Evolutionary conservation across 2,888 invertebrate genomes (phyloP).

Genomic region (Belgica antarctica): DNA sequence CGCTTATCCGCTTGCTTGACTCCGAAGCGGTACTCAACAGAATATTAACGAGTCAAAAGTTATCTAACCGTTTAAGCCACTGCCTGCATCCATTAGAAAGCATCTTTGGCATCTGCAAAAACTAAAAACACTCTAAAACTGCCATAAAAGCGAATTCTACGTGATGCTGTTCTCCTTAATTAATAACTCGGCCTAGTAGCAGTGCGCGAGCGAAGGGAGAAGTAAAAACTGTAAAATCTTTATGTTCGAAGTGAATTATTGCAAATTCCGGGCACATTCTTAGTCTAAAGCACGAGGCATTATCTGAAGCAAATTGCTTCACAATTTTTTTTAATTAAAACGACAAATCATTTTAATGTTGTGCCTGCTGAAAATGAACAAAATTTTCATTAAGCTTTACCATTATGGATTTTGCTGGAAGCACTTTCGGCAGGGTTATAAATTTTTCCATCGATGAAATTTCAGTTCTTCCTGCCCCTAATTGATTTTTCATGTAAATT

Average conservation of each 20-base stretch:
- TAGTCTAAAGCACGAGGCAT: not conserved
- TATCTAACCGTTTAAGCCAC: not conserved
- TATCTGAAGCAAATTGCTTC: constrained; percentile 18
- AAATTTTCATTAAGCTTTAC: not conserved
- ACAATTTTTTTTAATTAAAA: constrained; percentile 37
- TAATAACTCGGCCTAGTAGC: constrained; percentile 27
- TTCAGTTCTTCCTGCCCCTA: constrained; percentile 8
- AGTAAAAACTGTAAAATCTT: constrained; percentile 26
- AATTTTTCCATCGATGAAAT: not conserved
- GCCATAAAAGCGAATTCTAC: not conserved
- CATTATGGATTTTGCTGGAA: constrained; percentile 23
- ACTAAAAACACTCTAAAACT: not conserved
- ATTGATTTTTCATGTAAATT: constrained; percentile 38
- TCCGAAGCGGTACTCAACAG: too few relatives aligned
- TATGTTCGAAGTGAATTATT: constrained; percentile 33
- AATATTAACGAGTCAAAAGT: too few relatives aligned
- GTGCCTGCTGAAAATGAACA: constrained; percentile 15
- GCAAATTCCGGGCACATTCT: constrained; percentile 30
- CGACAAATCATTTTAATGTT: constrained; percentile 36
- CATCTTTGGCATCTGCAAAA: not conserved
- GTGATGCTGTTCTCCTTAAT: constrained; percentile 21
- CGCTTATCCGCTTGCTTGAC: too few relatives aligned
- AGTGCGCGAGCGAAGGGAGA: too few relatives aligned
- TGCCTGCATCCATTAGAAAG: not conserved
- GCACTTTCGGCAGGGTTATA: not conserved